A percentile compares a stretch with the other conserved stretches of the same genome.
phyloP scores from a whole-genome alignment of 2,113 vertebrate species.

The Chrysemys picta region DNA sequence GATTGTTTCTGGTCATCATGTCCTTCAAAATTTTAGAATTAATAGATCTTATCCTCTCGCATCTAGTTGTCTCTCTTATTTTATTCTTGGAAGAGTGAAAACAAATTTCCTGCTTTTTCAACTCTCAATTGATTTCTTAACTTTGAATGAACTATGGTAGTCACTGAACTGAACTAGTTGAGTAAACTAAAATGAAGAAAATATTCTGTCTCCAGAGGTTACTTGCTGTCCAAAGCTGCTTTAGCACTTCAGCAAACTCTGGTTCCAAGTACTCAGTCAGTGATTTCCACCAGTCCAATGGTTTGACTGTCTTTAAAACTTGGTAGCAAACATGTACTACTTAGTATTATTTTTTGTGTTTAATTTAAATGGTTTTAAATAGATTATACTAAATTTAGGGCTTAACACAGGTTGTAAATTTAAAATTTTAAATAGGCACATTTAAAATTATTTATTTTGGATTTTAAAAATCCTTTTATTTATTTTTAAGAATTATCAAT shows the following conservation, averaged over 20 bases:
- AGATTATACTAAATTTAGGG: background rate
- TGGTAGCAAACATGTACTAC: background rate
- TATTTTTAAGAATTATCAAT: background rate
- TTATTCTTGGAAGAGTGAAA: background rate
- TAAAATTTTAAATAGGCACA: background rate
- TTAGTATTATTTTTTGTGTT: background rate
- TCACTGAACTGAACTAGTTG: background rate
- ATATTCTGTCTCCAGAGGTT: background rate
- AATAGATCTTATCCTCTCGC: background rate
- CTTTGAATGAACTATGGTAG: background rate
- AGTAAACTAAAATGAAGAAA: background rate
- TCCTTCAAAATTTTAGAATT: background rate
- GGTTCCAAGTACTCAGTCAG: background rate
- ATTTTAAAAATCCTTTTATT: background rate
- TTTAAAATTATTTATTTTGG: background rate
- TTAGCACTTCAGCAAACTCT: background rate
- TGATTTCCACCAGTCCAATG: background rate
- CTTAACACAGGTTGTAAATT: background rate
- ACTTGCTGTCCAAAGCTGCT: background rate
- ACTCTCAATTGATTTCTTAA: background rate
- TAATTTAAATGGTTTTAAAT: too few relatives aligned
- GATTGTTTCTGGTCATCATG: background rate
- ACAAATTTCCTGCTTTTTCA: background rate
- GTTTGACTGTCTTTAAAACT: background rate
- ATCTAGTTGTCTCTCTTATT: too few relatives aligned